These are phyloP conservation scores for Osmerus mordax DNA, from an alignment of 2,113 vertebrate species.

Conservation along the genomic window DNA sequence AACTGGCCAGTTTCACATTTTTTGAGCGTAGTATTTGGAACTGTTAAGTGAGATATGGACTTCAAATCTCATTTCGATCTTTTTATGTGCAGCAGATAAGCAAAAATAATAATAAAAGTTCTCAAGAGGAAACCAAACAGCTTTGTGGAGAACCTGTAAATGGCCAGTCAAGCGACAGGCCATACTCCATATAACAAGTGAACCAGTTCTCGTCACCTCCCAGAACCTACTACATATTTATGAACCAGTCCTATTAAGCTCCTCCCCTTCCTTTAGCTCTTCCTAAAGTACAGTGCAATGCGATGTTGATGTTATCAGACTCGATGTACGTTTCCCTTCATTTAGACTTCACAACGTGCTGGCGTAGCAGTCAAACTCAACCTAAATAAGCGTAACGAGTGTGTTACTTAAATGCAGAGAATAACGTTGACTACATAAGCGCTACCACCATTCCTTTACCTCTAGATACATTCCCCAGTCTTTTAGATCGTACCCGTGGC, in stretches of 20 bases:
- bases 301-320: not conserved
- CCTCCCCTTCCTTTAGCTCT: not conserved
- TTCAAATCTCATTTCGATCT: not conserved
- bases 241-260: not conserved
- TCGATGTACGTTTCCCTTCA: not conserved
- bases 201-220: not conserved
- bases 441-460: constrained; percentile 2
- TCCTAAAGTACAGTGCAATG: constrained; percentile 1
- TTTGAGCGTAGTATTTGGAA: constrained; percentile 1
- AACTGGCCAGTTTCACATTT: constrained; percentile 7
- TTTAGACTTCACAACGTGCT: constrained; percentile 10
- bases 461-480: constrained; percentile 18
- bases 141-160: not conserved
- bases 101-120: not conserved
- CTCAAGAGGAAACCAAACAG: not conserved
- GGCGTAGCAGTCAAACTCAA: constrained; percentile 18
- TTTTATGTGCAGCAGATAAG: not conserved
- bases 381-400: not conserved
- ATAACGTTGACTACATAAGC: constrained; percentile 9
- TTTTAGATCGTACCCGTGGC: not conserved
- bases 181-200: not conserved
- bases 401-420: not conserved
- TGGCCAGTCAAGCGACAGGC: constrained; percentile 6
- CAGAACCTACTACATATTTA: not conserved
- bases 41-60: not conserved